These are phyloP conservation scores for Macrochelys suwanniensis DNA, from an alignment of 2,797 vertebrate species.

Conservation along the genomic window DNA sequence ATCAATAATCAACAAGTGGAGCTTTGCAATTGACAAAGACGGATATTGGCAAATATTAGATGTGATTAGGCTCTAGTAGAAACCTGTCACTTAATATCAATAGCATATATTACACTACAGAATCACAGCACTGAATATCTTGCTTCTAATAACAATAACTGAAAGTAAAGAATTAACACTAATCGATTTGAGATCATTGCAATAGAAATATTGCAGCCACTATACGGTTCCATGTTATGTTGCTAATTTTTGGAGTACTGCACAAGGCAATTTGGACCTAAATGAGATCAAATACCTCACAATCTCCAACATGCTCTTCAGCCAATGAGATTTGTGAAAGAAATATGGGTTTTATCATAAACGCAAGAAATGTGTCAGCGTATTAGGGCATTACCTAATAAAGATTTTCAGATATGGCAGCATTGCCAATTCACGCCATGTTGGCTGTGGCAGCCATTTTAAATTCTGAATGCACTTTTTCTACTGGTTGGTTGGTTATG, in stretches of 20 bases:
- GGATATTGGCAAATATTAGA: conserved; percentile 34
- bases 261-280: not conserved
- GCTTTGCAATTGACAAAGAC: conserved; percentile 40
- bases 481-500: not conserved
- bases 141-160: conserved; percentile 64
- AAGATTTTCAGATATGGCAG: not conserved
- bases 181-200: conserved; percentile 58
- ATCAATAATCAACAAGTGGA: conserved; percentile 50
- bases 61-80: conserved; percentile 53
- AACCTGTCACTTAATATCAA: conserved; percentile 45
- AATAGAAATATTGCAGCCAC: conserved; percentile 51
- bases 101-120: conserved; percentile 37
- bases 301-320: conserved; percentile 13
- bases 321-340: not conserved
- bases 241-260: conserved; percentile 51
- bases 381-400: not conserved
- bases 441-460: not conserved
- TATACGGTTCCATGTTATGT: not conserved
- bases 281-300: conserved; percentile 27
- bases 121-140: conserved; percentile 49
- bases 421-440: not conserved
- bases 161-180: conserved; percentile 58
- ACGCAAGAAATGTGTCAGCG: not conserved
- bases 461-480: not conserved
- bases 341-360: not conserved